Conservation (phyloP, 2,797 vertebrate species). For the Synanceia verrucosa region DNA sequence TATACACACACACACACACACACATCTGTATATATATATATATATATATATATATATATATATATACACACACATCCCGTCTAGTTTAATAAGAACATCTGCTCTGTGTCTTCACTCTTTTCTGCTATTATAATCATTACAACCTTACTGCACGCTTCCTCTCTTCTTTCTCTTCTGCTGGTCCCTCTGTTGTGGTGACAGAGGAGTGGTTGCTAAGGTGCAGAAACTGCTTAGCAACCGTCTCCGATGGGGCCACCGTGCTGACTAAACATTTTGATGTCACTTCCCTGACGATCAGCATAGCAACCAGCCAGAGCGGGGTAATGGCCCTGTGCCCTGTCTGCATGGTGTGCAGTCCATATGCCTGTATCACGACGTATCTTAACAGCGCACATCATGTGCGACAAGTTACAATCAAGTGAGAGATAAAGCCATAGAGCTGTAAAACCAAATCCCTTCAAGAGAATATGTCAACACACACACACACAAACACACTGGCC, state of each 20-base stretch:
- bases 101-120: background rate
- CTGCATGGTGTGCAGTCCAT: conserved; percentile 36
- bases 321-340: conserved; percentile 35
- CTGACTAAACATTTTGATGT: conserved; percentile 81
- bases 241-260: conserved; percentile 69
- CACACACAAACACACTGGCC: conserved; percentile 4
- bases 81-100: background rate
- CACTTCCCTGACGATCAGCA: conserved; percentile 74
- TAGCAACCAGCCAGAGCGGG: conserved; percentile 61
- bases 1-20: no score
- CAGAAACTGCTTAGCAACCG: conserved; percentile 87
- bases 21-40: no score
- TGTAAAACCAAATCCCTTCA: conserved; percentile 17
- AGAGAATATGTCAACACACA: conserved; percentile 12
- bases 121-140: background rate
- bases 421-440: conserved; percentile 5
- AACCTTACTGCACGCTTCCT: conserved; percentile 2
- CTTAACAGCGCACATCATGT: background rate
- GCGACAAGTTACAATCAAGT: background rate
- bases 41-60: no score
- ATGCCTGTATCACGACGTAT: conserved; percentile 28
- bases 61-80: no score
- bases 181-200: conserved; percentile 57
- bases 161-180: conserved; percentile 19
- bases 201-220: conserved; percentile 81